A percentile compares a stretch with the other conserved stretches of the same genome.
Conservation (phyloP, 1,140 invertebrate species). For the Andrena cerasifolii region DNA sequence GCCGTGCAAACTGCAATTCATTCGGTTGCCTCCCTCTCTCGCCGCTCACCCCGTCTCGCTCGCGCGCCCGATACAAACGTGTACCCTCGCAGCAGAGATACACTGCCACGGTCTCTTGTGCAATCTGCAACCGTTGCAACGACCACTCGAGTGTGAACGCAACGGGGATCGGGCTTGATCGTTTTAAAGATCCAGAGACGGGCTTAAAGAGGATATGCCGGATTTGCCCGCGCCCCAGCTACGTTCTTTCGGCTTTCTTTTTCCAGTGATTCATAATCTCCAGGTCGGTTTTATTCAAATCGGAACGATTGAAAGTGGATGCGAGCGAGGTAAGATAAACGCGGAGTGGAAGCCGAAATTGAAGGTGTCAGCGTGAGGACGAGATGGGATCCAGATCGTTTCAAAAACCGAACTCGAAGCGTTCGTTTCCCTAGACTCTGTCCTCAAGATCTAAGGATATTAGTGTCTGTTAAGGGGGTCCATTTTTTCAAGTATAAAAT, state of each 20-base stretch:
- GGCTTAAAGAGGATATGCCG: slow-evolving; percentile 64
- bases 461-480: too few species aligned
- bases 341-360: too few species aligned
- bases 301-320: too few species aligned
- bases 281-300: too few species aligned
- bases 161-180: slow-evolving; percentile 54
- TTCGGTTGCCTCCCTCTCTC: slow-evolving; percentile 26
- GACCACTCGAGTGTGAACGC: slow-evolving; percentile 59
- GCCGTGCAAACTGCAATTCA: slow-evolving; percentile 65
- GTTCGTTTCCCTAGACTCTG: too few species aligned
- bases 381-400: too few species aligned
- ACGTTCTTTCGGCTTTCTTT: not conserved
- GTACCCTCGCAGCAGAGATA: slow-evolving; percentile 49
- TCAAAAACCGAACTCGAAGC: too few species aligned
- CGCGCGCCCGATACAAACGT: slow-evolving; percentile 6
- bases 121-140: slow-evolving; percentile 59
- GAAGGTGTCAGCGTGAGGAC: too few species aligned
- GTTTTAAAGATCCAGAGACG: slow-evolving; percentile 62
- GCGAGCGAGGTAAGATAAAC: too few species aligned
- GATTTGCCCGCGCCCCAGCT: slow-evolving; percentile 27
- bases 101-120: slow-evolving; percentile 54
- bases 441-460: too few species aligned
- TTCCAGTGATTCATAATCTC: too few species aligned
- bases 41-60: not conserved
- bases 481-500: too few species aligned